Base-by-base conservation (phyloP, 2,888 invertebrate species). In the Girardia tigrina region DNA sequence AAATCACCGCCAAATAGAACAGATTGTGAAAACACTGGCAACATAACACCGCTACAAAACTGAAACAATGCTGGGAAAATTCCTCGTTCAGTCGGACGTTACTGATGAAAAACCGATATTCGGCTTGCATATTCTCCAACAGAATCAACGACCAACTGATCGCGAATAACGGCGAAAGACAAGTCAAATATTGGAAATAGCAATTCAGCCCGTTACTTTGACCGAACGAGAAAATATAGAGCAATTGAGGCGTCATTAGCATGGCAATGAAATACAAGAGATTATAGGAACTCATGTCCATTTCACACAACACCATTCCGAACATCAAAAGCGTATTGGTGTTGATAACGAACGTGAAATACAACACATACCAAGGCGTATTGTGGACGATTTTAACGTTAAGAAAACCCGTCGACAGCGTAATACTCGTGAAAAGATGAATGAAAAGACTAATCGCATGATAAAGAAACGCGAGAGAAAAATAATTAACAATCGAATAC, bases 241-340 rank as follows among this genome's bases (percentile, higher is more conserved):
- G n/a, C n/a, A 56, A 20, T 56, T 56, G 56, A 6, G 56, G 56
- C n/a, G 56, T 23, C 56, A 56, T 56, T 12, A 56, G 56, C 56
- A 56, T 56, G 4, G 20, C 56, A 56, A 56, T 16, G 23, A 56
- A 56, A 16, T 56, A 56, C 2, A 56, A n/a, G 4, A 56, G n/a
- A 56, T 56, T 56, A 56, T 56, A 56, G n/a, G 56, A 20, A 56
- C 56, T 56, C 56, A 56, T 56, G 23, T 56, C n/a, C 56, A 56
- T 12, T 56, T 56, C 56, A 16, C 56, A 56, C 23, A 56, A 2
- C 4, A 56, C 56, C 56, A 56, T 16, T 2, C 20, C 56, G 23
- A 56, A 56, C 56, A 56, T 20, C 23, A 56, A 56, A 4, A 56
- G 4, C n/a, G 56, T 56, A 4, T 6, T 12, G 4, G 56, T 56